A percentile compares a stretch with the other conserved stretches of the same genome.
Evolutionary conservation across 2,113 vertebrate species (phyloP).

Genomic region (Amphilophus citrinellus): DNA sequence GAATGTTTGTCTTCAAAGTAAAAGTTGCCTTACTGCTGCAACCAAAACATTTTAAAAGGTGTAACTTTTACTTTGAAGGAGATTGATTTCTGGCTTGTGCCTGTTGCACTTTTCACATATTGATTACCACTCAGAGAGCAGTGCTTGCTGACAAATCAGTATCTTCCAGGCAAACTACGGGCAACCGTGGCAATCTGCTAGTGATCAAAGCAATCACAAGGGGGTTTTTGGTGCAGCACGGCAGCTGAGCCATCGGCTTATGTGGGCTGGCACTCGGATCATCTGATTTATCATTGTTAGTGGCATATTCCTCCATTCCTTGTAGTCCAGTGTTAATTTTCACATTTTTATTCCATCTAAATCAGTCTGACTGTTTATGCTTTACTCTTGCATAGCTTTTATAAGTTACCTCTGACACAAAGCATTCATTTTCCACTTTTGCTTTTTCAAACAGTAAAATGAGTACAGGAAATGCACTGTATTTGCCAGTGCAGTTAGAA

Average conservation of each 20-base stretch:
- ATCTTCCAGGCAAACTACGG: neutral
- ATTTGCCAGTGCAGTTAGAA: neutral
- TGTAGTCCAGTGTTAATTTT: neutral
- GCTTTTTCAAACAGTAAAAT: too few species aligned
- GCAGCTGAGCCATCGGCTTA: neutral
- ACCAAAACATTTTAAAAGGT: neutral
- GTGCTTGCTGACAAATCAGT: neutral
- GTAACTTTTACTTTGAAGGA: neutral
- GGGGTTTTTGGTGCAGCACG: fast-evolving
- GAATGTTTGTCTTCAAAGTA: neutral
- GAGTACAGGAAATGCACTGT: neutral
- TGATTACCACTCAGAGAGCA: neutral
- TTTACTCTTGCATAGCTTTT: neutral
- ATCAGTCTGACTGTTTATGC: neutral
- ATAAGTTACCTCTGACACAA: neutral
- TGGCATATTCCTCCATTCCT: neutral
- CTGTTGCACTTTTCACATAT: neutral
- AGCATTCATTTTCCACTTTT: too few species aligned
- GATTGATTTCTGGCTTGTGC: neutral
- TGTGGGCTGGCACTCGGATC: neutral
- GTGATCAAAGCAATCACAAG: neutral
- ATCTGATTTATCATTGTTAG: fast-evolving
- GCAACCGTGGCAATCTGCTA: neutral
- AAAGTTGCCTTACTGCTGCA: neutral
- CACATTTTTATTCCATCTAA: neutral